These are phyloP conservation scores for Platorchestia sp. DNA, from an alignment of 1,140 invertebrate genomes.

Conservation along the genomic window DNA sequence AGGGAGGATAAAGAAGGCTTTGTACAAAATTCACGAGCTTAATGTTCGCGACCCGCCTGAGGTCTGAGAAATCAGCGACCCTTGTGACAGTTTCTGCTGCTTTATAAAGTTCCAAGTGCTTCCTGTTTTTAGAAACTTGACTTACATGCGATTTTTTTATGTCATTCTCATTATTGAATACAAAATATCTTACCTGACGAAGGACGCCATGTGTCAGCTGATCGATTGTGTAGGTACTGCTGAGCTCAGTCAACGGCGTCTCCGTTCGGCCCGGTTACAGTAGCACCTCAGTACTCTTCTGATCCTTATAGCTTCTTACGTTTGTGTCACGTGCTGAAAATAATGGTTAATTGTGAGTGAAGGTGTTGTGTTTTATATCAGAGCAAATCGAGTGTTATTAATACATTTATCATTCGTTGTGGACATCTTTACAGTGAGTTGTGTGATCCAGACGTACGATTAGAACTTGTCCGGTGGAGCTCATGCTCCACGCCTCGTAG, in stretches of 20 bases:
- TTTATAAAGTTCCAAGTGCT: background rate
- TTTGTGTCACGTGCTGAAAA: background rate
- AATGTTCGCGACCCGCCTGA: background rate
- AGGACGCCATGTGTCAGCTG: slow-evolving; percentile 25
- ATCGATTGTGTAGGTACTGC: slow-evolving; percentile 1
- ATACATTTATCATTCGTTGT: background rate
- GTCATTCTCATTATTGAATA: background rate
- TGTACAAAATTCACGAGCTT: background rate
- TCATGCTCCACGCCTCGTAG: background rate
- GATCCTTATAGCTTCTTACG: background rate
- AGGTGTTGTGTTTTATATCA: background rate
- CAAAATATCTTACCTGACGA: background rate
- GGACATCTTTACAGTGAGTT: background rate
- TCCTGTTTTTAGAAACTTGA: background rate
- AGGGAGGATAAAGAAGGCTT: background rate
- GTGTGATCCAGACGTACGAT: background rate
- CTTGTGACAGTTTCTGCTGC: background rate
- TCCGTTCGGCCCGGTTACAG: background rate
- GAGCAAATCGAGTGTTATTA: background rate
- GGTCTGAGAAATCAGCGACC: background rate
- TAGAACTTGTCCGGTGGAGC: background rate
- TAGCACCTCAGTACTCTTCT: slow-evolving; percentile 1
- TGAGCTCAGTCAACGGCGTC: slow-evolving; percentile 21
- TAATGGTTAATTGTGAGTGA: background rate
- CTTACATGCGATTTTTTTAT: background rate